A percentile compares a stretch with the other conserved stretches of the same genome.
Conservation (phyloP, 2,888 invertebrate genomes). For the Acronicta aceris region DNA sequence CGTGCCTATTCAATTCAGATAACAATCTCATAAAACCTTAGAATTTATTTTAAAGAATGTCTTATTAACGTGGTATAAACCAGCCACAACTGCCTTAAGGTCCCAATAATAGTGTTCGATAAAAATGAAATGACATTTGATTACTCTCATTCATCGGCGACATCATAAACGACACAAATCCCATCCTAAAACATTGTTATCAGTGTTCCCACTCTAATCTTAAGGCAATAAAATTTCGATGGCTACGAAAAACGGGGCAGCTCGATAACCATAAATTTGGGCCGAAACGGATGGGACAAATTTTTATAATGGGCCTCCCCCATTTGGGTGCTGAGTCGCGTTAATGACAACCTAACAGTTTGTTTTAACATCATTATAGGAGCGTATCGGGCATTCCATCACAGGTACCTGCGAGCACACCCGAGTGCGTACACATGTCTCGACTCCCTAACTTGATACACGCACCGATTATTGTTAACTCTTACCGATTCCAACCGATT, state of each 20-base stretch:
- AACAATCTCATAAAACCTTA: slow-evolving; percentile 29
- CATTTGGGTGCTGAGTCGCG: slow-evolving; percentile 84
- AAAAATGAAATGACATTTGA: slow-evolving; percentile 59
- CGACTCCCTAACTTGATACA: slow-evolving; percentile 67
- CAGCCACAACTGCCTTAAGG: slow-evolving; percentile 32
- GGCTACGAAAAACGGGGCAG: slow-evolving; percentile 83
- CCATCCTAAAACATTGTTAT: slow-evolving; percentile 86
- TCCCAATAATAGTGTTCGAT: slow-evolving; percentile 49
- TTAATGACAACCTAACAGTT: slow-evolving; percentile 89
- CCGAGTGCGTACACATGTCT: slow-evolving; percentile 71
- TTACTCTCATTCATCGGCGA: slow-evolving; percentile 74
- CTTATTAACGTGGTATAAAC: slow-evolving; percentile 33
- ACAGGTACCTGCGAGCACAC: slow-evolving; percentile 73
- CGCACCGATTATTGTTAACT: slow-evolving; percentile 53
- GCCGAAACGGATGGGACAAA: slow-evolving; percentile 89
- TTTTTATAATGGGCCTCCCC: slow-evolving; percentile 88
- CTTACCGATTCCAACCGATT: slow-evolving; percentile 50
- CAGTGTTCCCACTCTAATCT: slow-evolving; percentile 87
- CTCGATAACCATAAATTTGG: slow-evolving; percentile 88
- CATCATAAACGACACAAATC: slow-evolving; percentile 77
- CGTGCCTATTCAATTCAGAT: slow-evolving; percentile 21
- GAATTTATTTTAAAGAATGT: slow-evolving; percentile 37
- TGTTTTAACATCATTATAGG: slow-evolving; percentile 89
- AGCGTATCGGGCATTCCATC: slow-evolving; percentile 87
- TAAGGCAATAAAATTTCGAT: slow-evolving; percentile 85